Evolutionary conservation across 2,113 vertebrate species (phyloP).

Genomic region (Anhinga rufa): DNA sequence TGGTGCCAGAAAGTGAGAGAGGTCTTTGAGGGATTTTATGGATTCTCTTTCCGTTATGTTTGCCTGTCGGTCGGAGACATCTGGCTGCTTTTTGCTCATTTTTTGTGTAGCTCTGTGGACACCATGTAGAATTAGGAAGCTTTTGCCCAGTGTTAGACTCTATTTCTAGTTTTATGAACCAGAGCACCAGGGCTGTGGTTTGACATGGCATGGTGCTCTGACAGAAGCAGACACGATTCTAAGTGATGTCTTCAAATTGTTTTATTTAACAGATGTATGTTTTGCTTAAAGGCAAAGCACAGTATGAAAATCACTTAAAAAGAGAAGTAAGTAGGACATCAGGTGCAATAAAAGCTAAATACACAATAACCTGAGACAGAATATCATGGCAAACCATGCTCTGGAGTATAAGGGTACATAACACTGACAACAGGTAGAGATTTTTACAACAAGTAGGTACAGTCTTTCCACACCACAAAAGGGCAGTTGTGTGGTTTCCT

Average conservation of each 20-base stretch:
- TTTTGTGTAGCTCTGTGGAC: background rate
- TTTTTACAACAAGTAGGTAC: background rate
- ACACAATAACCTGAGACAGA: background rate
- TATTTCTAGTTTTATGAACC: background rate
- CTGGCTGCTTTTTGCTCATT: background rate
- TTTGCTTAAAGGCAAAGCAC: constrained; percentile 37
- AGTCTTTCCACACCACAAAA: background rate
- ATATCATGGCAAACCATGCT: background rate
- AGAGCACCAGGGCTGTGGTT: background rate
- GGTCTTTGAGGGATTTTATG: background rate
- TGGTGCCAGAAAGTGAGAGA: background rate
- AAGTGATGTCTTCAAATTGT: background rate
- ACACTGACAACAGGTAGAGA: background rate
- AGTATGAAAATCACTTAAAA: background rate
- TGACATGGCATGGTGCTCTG: background rate
- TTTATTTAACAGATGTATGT: background rate
- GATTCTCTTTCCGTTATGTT: background rate
- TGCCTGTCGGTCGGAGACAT: background rate
- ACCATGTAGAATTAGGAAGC: background rate
- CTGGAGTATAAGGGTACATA: background rate
- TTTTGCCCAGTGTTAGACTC: background rate
- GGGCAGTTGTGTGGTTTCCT: background rate
- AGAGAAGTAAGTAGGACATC: background rate
- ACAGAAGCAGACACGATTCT: background rate
- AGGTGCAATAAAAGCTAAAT: background rate